These are phyloP conservation scores for Tympanoctomys barrerae DNA, from an alignment of 2,797 vertebrate genomes.

Conservation along the genomic window DNA sequence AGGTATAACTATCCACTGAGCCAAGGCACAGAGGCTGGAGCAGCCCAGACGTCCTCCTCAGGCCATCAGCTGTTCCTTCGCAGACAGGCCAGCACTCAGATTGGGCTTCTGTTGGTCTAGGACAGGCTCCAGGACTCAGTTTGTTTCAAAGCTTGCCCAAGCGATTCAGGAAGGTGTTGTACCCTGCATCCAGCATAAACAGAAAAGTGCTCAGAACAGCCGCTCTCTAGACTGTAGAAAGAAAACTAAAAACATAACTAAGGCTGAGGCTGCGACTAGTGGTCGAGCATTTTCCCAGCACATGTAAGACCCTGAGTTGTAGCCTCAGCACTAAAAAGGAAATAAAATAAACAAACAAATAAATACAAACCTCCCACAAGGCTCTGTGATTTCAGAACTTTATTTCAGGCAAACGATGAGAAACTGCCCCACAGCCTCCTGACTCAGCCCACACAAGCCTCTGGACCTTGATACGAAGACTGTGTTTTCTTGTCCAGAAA, in stretches of 20 bases:
- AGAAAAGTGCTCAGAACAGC: background rate
- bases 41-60: no score
- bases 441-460: background rate
- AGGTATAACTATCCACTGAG: background rate
- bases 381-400: constrained; percentile 5
- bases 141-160: background rate
- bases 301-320: background rate
- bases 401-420: constrained; percentile 20
- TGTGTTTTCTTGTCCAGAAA: background rate
- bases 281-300: background rate
- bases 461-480: background rate
- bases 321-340: background rate
- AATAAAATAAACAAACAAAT: background rate
- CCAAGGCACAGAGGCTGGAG: background rate
- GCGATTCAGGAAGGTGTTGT: background rate
- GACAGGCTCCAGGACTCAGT: background rate
- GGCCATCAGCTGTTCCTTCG: background rate
- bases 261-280: background rate
- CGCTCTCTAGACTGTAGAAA: background rate
- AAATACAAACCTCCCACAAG: background rate
- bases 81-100: background rate
- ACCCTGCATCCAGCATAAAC: background rate
- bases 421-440: background rate
- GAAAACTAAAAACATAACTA: background rate
- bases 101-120: background rate